Evolutionary conservation across 1,140 invertebrate species (phyloP).

Genomic region (Polyergus mexicanus): DNA sequence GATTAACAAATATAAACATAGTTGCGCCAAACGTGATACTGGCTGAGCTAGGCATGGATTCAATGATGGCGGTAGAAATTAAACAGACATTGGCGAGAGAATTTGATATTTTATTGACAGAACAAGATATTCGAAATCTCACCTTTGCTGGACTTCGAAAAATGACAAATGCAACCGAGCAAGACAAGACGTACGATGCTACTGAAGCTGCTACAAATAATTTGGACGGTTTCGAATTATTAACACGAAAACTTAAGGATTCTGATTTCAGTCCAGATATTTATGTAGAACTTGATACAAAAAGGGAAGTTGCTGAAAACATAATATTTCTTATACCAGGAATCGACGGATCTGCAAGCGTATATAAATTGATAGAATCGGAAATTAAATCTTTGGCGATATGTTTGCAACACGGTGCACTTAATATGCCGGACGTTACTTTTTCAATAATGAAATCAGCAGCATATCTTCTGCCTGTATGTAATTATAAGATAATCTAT

Average conservation of each 20-base stretch:
- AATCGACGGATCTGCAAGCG: constrained; percentile 88
- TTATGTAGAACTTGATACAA: constrained; percentile 79
- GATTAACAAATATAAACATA: constrained; percentile 86
- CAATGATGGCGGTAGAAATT: constrained; percentile 93
- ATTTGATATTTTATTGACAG: constrained; percentile 90
- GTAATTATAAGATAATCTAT: background rate
- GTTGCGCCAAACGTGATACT: constrained; percentile 89
- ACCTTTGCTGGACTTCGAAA: constrained; percentile 87
- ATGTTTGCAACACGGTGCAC: constrained; percentile 87
- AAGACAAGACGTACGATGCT: constrained; percentile 48
- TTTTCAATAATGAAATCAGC: constrained; percentile 78
- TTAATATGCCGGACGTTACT: constrained; percentile 14
- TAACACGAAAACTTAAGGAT: constrained; percentile 79
- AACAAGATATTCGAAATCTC: constrained; percentile 90
- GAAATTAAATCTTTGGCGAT: constrained; percentile 87
- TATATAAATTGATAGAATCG: constrained; percentile 85
- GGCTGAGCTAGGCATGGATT: constrained; percentile 93
- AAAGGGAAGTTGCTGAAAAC: constrained; percentile 69
- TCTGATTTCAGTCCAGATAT: constrained; percentile 65
- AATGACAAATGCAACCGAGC: constrained; percentile 73
- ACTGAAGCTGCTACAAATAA: background rate
- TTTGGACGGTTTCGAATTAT: constrained; percentile 77
- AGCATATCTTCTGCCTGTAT: constrained; percentile 68
- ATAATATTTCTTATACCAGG: constrained; percentile 90
- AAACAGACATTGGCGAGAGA: constrained; percentile 92